Conservation (phyloP, 2,888 invertebrate genomes). For the Colostygia pectinataria region DNA sequence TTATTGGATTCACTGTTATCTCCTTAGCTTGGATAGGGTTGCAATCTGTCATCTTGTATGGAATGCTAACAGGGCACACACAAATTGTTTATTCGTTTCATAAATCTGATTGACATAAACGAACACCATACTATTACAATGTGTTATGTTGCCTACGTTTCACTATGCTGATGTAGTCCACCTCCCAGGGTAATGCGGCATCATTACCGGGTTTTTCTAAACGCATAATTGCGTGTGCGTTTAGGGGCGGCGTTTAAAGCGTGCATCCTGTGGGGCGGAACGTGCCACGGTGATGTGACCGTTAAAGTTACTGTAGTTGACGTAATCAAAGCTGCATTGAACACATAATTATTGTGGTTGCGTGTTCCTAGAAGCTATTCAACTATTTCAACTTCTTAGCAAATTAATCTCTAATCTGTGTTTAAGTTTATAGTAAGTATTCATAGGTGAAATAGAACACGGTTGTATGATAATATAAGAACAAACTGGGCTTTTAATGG, state of each 20-base stretch:
- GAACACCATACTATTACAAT: too few relatives aligned
- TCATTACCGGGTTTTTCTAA: slow-evolving; percentile 47
- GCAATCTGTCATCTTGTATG: too few relatives aligned
- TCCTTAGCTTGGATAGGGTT: too few relatives aligned
- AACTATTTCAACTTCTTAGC: slow-evolving; percentile 4
- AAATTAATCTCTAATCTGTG: too few relatives aligned
- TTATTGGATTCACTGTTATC: too few relatives aligned
- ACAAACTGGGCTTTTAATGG: too few relatives aligned
- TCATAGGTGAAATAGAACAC: too few relatives aligned
- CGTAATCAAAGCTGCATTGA: slow-evolving; percentile 25
- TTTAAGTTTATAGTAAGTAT: slow-evolving; percentile 15
- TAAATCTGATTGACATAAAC: too few relatives aligned
- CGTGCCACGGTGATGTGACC: slow-evolving; percentile 38
- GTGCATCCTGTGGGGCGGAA: slow-evolving; percentile 41
- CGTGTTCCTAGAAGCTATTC: slow-evolving; percentile 4
- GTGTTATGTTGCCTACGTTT: too few relatives aligned
- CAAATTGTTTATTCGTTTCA: too few relatives aligned
- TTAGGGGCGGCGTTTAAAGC: slow-evolving; percentile 46
- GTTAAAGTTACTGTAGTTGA: slow-evolving; percentile 38
- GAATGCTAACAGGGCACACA: too few relatives aligned
- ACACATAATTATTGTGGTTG: slow-evolving; percentile 17
- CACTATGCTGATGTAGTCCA: background rate
- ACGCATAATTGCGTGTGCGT: slow-evolving; percentile 47
- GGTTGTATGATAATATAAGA: too few relatives aligned
- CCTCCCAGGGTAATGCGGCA: slow-evolving; percentile 21